phyloP scores from a whole-genome alignment of 64 coral and sea anemone species.

The Porites lutea region DNA sequence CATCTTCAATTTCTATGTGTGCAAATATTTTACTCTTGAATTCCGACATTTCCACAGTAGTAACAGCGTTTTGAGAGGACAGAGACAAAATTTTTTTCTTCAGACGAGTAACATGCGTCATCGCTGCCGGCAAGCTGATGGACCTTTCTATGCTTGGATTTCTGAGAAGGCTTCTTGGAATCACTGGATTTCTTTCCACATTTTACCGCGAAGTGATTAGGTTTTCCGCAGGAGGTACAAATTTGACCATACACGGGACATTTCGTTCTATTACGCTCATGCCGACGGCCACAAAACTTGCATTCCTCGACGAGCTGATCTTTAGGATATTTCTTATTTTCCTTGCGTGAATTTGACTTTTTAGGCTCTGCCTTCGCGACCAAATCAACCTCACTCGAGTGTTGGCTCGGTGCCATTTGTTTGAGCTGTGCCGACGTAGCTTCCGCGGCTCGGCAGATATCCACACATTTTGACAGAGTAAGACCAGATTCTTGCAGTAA shows the following conservation, averaged over 20 bases:
- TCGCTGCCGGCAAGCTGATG: too few relatives aligned
- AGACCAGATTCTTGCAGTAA: conserved; percentile 6
- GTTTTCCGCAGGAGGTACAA: background rate
- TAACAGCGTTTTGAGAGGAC: background rate
- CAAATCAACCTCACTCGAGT: background rate
- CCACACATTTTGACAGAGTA: conserved; percentile 20
- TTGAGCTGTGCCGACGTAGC: background rate
- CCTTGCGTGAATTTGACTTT: background rate
- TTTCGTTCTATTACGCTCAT: background rate
- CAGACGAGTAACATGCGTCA: too few relatives aligned
- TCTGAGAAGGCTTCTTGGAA: too few relatives aligned
- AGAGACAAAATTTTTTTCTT: background rate
- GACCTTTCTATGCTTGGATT: too few relatives aligned
- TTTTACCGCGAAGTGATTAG: background rate
- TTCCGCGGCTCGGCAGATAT: conserved; percentile 34
- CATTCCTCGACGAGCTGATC: background rate
- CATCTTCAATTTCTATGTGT: background rate
- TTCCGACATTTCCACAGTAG: background rate
- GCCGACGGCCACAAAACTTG: background rate
- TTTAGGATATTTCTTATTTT: too few relatives aligned
- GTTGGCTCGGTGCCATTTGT: background rate
- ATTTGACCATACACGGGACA: background rate
- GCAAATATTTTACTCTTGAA: background rate
- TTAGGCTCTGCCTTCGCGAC: background rate
- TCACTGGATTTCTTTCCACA: background rate